Base-by-base conservation (phyloP, 2,797 vertebrate genomes). In the Pteropus rufus region DNA sequence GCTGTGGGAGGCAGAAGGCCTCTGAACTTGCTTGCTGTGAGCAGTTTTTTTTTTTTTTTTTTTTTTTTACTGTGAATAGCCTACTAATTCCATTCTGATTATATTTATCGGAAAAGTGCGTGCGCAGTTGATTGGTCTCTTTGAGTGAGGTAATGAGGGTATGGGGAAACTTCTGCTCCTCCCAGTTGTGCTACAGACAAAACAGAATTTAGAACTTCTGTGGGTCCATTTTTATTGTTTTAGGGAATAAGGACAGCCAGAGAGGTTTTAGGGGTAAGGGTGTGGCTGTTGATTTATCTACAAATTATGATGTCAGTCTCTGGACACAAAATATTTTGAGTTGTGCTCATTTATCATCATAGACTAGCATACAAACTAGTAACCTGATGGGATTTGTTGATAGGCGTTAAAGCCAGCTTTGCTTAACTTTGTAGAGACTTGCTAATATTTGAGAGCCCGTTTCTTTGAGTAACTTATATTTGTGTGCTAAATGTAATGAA, bases 11-110 rank as follows among this genome's bases (percentile, higher is more conserved):
- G 85, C 77, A 9, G 21, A 29, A 95, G 97, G 93, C 95, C 92
- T 97, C 76, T 85, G 64, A 92, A 94, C 85, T 96, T 76, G 52
- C 52, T 92, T 89, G 29, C 65, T 90, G 14, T 65, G 49, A 72
- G 56, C 10, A 62, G 52, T 12, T 41, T 54, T 58, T 72, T 84
- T n/a, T 29, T 6, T 54, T 69, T 64, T 54, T 77, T 52, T 64
- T 46, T 10, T 11, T 95, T 81, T 84, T 49, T 1, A 15, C 84
- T 96, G 73, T 56, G 31, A 64, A 7, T 46, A 62, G 69, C 70
- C 18, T 26, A 34, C 70, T 80, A 62, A 60, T 62, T 81, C 15
- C 29, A 92, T 41, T 60, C 7, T 56, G 67, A 69, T 29, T 81
- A 36, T 34, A 64, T 31, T 73, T 70, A 56, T 95, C 86, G 93